Base-by-base conservation (phyloP, 2,113 vertebrate genomes). In the Numenius arquata region DNA sequence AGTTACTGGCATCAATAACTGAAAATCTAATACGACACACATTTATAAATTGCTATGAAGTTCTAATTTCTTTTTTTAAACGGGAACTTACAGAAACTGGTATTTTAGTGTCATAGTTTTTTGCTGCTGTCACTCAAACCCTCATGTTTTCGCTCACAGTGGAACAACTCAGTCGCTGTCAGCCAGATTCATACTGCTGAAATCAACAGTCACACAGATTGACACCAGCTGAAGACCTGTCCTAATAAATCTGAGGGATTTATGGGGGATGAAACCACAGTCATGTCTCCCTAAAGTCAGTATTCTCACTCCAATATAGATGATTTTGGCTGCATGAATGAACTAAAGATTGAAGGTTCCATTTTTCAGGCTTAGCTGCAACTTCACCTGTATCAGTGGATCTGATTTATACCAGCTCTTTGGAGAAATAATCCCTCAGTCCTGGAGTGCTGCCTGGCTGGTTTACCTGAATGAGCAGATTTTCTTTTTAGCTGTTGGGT, bases 191-290 rank as follows among this genome's bases (percentile, higher is more conserved):
- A 27, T 73, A 16, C 48, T 85, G 53, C 34, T 85, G 89, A 88
- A 85, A 88, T 89, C 81, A 94, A 74, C 36, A 65, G 61, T 70
- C 89, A 48, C 48, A 72, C 88, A 88, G 88, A 95, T 34, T 93
- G 85, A 90, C 81, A 89, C 58, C 91, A 95, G 66, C 85, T 95
- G 88, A 96, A 96, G 81, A 93, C 74, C 67, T 88, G 78, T 87
- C 66, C 63, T 88, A 79, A 91, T 82, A 91, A 91, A 87, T 85
- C 53, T 76, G 45, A 32, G 41, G 56, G 85, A n/a, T 94, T 93
- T 91, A 85, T 62, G 62, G 15, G 19, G 23, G 12, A 59, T 59
- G 58, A 94, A 94, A 89, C 62, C 38, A 30, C 52, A 89, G 77
- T 32, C 27, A 6, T 91, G 61, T 68, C 56, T 95, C 45, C 91